Evolutionary conservation across 1,140 invertebrate genomes (phyloP).

Genomic region (Arctopsyche grandis): DNA sequence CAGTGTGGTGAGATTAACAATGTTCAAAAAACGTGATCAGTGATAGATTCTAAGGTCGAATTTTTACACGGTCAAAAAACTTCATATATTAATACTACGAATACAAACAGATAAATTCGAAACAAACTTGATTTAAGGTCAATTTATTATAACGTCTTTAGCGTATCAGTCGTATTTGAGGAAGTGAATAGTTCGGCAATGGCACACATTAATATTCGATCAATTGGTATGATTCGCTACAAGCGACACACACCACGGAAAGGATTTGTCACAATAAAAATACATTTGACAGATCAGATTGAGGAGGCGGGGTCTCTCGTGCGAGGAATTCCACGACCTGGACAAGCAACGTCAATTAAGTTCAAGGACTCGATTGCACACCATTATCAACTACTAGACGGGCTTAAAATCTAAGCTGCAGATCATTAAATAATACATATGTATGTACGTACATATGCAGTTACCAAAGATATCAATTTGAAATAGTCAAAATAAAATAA

Average conservation of each 20-base stretch:
- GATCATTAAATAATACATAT: too few relatives aligned
- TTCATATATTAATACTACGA: too few relatives aligned
- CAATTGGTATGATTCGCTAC: background rate
- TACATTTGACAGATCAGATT: background rate
- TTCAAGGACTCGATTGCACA: background rate
- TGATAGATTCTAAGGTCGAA: too few relatives aligned
- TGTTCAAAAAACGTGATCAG: too few relatives aligned
- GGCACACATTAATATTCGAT: too few relatives aligned
- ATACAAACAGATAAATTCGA: too few relatives aligned
- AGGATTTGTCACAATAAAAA: conserved; percentile 21
- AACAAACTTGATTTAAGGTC: too few relatives aligned
- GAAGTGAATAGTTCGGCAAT: background rate
- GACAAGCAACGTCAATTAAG: background rate
- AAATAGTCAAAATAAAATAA: too few relatives aligned
- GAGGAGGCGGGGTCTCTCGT: background rate
- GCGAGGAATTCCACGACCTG: background rate
- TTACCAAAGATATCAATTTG: too few relatives aligned
- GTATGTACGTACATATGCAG: too few relatives aligned
- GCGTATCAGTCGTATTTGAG: background rate
- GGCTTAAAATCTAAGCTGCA: background rate
- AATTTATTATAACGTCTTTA: background rate
- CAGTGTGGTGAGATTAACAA: too few relatives aligned
- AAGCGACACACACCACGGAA: background rate
- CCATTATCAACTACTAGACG: background rate
- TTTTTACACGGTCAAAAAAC: too few relatives aligned